Conservation (phyloP, 1,140 invertebrate genomes). For the Caerostris darwini region DNA sequence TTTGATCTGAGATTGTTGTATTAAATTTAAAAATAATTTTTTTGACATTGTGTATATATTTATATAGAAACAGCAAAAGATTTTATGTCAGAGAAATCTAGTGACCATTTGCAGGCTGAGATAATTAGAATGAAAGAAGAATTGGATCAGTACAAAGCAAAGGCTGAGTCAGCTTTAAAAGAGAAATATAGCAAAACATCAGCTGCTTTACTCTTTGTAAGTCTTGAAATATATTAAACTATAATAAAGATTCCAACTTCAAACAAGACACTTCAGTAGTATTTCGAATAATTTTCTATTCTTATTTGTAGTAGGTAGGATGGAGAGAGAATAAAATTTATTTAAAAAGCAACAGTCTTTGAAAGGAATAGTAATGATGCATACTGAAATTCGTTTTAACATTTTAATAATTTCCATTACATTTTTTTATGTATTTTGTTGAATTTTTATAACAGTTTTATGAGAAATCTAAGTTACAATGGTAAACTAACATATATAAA, state of each 20-base stretch:
- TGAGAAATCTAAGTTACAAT: too few relatives aligned
- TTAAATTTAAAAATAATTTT: background rate
- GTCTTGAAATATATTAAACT: background rate
- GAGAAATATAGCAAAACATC: slow-evolving; percentile 66
- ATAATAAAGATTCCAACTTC: background rate
- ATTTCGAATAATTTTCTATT: too few relatives aligned
- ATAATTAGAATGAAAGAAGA: slow-evolving; percentile 82
- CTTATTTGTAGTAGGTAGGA: too few relatives aligned
- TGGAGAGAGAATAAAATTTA: too few relatives aligned
- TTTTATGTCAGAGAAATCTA: slow-evolving; percentile 55
- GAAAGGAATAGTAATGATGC: too few relatives aligned
- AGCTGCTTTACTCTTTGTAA: slow-evolving; percentile 65
- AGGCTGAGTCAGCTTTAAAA: slow-evolving; percentile 81
- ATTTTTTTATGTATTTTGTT: too few relatives aligned
- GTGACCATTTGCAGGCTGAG: slow-evolving; percentile 81
- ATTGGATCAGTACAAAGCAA: slow-evolving; percentile 82
- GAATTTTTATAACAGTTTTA: too few relatives aligned
- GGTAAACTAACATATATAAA: too few relatives aligned
- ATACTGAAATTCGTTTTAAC: too few relatives aligned
- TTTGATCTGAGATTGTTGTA: background rate
- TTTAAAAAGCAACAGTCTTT: too few relatives aligned
- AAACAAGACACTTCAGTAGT: too few relatives aligned
- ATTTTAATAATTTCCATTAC: too few relatives aligned
- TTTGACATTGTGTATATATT: background rate
- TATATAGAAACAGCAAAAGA: slow-evolving; percentile 14